Conservation (phyloP, 2,113 vertebrate species). For the Leptosomus discolor region DNA sequence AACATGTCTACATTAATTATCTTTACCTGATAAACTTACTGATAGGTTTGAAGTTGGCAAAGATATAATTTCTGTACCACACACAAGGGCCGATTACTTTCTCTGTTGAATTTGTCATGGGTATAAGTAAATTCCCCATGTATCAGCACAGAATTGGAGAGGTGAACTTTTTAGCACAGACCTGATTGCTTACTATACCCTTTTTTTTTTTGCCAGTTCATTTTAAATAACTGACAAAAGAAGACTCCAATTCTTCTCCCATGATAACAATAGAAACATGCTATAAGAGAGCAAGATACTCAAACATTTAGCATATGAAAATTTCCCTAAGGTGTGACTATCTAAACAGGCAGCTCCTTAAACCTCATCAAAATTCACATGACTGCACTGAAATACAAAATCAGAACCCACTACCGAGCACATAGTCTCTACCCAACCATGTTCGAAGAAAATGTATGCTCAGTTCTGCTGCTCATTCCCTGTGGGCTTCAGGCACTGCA, state of each 20-base stretch:
- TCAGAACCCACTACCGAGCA: not conserved
- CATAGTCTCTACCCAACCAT: not conserved
- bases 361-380: conserved; percentile 1
- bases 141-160: not conserved
- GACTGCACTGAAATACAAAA: not conserved
- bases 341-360: not conserved
- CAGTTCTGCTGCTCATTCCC: not conserved
- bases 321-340: not conserved
- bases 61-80: not conserved
- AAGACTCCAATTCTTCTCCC: not conserved
- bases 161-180: not conserved
- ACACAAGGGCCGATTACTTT: not conserved
- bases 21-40: conserved; percentile 2
- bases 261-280: not conserved
- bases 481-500: not conserved
- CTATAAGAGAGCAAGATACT: not conserved
- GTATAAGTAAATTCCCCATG: not conserved
- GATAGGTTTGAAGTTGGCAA: not conserved
- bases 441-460: not conserved
- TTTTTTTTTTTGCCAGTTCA: not conserved
- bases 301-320: not conserved
- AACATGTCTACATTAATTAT: not conserved
- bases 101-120: conserved; percentile 32
- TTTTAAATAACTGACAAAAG: not conserved
- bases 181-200: not conserved